A percentile compares a stretch with the other conserved stretches of the same genome.
Conservation (phyloP, 2,888 invertebrate species). For the Lepeophtheirus nordmannii region DNA sequence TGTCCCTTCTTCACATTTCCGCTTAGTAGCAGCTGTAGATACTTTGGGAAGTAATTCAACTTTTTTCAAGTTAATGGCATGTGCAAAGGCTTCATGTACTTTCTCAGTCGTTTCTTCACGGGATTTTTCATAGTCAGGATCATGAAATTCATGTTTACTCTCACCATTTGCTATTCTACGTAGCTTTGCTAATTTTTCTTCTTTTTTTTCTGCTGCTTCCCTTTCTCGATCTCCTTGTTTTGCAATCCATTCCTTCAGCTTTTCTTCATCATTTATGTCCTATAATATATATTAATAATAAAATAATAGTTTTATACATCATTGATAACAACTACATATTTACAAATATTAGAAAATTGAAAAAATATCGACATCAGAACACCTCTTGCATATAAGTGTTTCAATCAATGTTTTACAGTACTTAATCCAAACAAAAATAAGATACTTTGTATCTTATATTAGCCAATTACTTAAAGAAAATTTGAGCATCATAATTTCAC, state of each 20-base stretch:
- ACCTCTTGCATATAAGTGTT: too few species aligned
- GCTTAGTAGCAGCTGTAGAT: not conserved
- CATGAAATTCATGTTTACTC: conserved; percentile 21
- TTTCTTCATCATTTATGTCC: conserved; percentile 23
- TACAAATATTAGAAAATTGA: too few species aligned
- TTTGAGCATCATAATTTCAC: too few species aligned
- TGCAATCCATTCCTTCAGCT: conserved; percentile 74
- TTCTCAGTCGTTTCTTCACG: conserved; percentile 11
- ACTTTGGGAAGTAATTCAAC: not conserved
- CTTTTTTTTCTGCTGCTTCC: conserved; percentile 58
- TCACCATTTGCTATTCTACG: conserved; percentile 28
- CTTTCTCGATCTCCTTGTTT: conserved; percentile 63
- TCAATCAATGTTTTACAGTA: too few species aligned
- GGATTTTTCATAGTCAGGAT: conserved; percentile 19
- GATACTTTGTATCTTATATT: too few species aligned
- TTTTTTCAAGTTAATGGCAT: not conserved
- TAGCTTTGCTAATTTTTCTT: conserved; percentile 52
- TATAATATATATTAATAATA: not conserved
- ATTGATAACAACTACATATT: not conserved
- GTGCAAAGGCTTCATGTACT: conserved; percentile 19
- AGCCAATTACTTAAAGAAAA: too few species aligned
- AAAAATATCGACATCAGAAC: too few species aligned
- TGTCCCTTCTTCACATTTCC: not conserved
- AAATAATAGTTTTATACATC: not conserved
- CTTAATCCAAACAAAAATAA: too few species aligned